Conservation (phyloP, 2,113 vertebrate species). For the Phasianus colchicus region DNA sequence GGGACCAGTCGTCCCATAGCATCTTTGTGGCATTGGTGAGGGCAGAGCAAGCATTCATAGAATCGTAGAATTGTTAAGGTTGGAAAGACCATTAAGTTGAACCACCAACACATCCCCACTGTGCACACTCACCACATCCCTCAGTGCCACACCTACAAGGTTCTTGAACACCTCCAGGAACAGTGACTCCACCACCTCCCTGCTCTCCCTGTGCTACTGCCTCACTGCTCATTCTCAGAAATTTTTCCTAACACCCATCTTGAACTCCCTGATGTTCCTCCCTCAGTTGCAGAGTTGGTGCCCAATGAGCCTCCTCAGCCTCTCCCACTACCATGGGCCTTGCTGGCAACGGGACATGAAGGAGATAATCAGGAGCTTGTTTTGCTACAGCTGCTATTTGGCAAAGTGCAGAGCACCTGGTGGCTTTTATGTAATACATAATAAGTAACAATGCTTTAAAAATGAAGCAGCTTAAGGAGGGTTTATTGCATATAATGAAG, state of each 20-base stretch:
- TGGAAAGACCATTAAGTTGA: too few relatives aligned
- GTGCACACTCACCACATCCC: too few relatives aligned
- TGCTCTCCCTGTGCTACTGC: too few relatives aligned
- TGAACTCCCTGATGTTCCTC: neutral
- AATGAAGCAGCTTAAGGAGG: neutral
- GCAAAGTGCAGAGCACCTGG: neutral
- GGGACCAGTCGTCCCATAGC: neutral
- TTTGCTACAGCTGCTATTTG: neutral
- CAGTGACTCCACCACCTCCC: too few relatives aligned
- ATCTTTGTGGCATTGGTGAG: neutral
- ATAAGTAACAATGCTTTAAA: neutral
- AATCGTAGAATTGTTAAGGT: too few relatives aligned
- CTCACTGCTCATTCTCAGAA: too few relatives aligned
- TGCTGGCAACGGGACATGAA: neutral
- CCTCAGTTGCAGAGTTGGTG: rapidly evolving
- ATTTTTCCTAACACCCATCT: too few relatives aligned
- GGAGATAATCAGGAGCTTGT: neutral
- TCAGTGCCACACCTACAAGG: too few relatives aligned
- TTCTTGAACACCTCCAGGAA: too few relatives aligned
- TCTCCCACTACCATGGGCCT: neutral
- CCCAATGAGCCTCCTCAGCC: neutral
- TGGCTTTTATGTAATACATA: neutral
- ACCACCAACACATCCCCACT: too few relatives aligned
- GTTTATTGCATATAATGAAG: neutral
- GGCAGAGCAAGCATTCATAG: neutral